These are phyloP conservation scores for Cyclophora albipunctata DNA, from an alignment of 2,888 invertebrate genomes.

Conservation along the genomic window DNA sequence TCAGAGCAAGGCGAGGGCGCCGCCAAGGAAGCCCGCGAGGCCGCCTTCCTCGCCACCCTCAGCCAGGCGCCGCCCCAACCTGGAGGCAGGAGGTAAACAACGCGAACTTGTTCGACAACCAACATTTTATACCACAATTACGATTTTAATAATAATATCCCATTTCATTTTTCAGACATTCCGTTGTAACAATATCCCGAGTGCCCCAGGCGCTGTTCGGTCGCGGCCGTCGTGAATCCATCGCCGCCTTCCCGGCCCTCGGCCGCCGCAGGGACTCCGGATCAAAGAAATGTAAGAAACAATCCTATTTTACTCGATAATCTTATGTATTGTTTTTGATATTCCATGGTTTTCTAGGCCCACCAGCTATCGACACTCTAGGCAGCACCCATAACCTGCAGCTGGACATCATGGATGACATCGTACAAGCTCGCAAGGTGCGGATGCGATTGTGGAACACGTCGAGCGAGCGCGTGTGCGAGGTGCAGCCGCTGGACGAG, in stretches of 20 bases:
- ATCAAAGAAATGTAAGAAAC: constrained; percentile 58
- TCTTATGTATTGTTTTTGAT: background rate
- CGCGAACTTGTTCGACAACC: too few relatives aligned
- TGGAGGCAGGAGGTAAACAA: constrained; percentile 77
- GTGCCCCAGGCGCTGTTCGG: constrained; percentile 86
- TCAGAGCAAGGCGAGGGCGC: constrained; percentile 87
- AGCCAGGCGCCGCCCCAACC: constrained; percentile 84
- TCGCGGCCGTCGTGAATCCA: constrained; percentile 85
- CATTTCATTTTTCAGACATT: constrained; percentile 75
- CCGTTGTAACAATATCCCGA: constrained; percentile 89
- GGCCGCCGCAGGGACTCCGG: constrained; percentile 63
- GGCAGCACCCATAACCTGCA: constrained; percentile 89
- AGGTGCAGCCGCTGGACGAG: constrained; percentile 87
- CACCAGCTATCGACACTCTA: constrained; percentile 81
- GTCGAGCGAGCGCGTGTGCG: constrained; percentile 86
- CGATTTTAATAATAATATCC: too few relatives aligned
- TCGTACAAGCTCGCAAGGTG: constrained; percentile 86
- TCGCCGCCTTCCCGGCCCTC: constrained; percentile 83
- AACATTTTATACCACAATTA: too few relatives aligned
- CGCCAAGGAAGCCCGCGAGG: constrained; percentile 85
- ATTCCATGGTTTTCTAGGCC: constrained; percentile 56
- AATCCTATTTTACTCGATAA: background rate
- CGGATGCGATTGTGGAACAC: constrained; percentile 91
- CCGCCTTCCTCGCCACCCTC: constrained; percentile 87
- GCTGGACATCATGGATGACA: constrained; percentile 92